Evolutionary conservation across 2,888 invertebrate species (phyloP), one percentile per base, ranked within the genome.

Genomic region (Mycalesis mineus): DNA sequence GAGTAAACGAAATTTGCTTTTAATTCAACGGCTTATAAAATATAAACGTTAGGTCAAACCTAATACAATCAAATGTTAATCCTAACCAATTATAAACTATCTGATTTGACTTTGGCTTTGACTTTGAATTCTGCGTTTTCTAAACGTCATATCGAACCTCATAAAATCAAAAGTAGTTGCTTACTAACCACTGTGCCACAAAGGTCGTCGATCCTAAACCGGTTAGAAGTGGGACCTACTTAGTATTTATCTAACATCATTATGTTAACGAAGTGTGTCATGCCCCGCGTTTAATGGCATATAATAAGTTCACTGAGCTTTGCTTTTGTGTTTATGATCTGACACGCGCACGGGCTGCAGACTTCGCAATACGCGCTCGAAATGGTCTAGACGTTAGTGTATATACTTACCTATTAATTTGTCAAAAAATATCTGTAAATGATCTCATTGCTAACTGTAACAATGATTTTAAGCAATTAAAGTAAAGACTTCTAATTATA

Each of bases 251-350:
- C 36, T 36, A 48, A 36, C 48, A 48, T 36, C 48, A 36, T 51
- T 41, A 33, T 33, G 15, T 15, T 14, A 41, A 41, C 31, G 22
- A 51, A 51, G 15, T 31, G 51, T 51, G 51, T 41, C 51, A 51
- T 29, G 41, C 51, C 44, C 40, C 60, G 55, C 39, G 60, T 52
- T 47, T 56, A 61, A 64, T 54, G 50, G 55, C 48, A 55, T 51
- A 53, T 58, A 60, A 60, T 63, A 61, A 60, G 63, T 61, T 64
- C 58, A 62, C 40, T 59, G 53, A 60, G 63, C 60, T 62, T 63
- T 53, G 53, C 44, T 60, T 61, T 52, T 42, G 60, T 60, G 47
- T 51, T 60, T 57, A 47, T 51, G 51, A 57, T 37, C 57, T 39
- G 44, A 45, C 56, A 45, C 37, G 51, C 57, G 57, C 57, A 45